Conservation (phyloP, 2,888 invertebrate genomes). For the Conistra vaccinii region DNA sequence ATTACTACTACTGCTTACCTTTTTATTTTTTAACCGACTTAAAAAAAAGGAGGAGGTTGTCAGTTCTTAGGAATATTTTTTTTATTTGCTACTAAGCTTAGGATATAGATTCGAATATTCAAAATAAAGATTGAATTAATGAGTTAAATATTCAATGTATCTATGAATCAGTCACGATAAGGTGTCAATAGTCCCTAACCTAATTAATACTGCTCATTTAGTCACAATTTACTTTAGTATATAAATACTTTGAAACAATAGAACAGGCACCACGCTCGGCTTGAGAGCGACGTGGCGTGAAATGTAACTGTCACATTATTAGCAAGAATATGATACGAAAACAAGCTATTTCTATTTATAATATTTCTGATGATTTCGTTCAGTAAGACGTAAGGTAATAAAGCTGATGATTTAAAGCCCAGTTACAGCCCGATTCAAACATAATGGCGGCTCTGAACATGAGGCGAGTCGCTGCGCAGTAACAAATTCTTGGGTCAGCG, state of each 20-base stretch:
- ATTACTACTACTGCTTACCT: too few relatives aligned
- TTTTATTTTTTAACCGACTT: too few relatives aligned
- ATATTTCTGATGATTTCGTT: constrained; percentile 18
- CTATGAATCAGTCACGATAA: background rate
- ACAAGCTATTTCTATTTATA: constrained; percentile 32
- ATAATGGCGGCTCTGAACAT: too few relatives aligned
- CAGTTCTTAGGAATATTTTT: too few relatives aligned
- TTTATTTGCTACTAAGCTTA: too few relatives aligned
- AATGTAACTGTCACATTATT: constrained; percentile 75
- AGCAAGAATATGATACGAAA: constrained; percentile 54
- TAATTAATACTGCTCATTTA: constrained; percentile 3
- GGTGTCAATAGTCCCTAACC: background rate
- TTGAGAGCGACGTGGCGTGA: constrained; percentile 72
- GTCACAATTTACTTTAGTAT: constrained; percentile 4
- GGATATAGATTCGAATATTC: too few relatives aligned
- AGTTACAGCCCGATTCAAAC: too few relatives aligned
- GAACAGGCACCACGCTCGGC: constrained; percentile 62
- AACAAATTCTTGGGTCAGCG: too few relatives aligned
- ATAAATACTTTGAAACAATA: constrained; percentile 58
- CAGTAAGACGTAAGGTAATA: background rate
- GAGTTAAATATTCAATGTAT: background rate
- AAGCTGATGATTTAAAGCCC: background rate
- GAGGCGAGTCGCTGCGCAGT: too few relatives aligned
- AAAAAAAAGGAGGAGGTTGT: too few relatives aligned
- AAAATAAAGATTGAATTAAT: too few relatives aligned